A percentile compares a stretch with the other conserved stretches of the same genome.
These are phyloP conservation scores for Andrena minutula DNA, from an alignment of 2,888 invertebrate genomes.

Conservation along the genomic window DNA sequence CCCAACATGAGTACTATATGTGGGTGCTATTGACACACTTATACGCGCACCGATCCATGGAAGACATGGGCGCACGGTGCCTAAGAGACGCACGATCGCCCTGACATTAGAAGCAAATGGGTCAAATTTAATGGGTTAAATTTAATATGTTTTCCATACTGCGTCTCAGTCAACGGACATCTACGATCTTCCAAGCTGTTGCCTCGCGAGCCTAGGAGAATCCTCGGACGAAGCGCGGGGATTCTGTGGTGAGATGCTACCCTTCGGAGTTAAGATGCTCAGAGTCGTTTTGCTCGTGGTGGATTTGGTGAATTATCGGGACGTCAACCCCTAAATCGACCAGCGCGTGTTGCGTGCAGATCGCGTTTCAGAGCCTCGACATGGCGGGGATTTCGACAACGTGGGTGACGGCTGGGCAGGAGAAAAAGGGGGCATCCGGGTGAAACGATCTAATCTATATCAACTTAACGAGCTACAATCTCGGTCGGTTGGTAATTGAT, in stretches of 20 bases:
- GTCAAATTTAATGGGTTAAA: background rate
- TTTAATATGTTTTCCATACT: too few relatives aligned
- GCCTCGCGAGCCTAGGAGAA: too few relatives aligned
- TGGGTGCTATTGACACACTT: constrained; percentile 74
- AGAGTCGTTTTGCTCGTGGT: too few relatives aligned
- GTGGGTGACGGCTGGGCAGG: constrained; percentile 18
- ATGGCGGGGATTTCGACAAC: constrained; percentile 25
- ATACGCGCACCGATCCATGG: constrained; percentile 55
- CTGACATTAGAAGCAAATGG: constrained; percentile 15
- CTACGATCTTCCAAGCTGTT: too few relatives aligned
- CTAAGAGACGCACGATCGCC: background rate
- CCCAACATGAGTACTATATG: constrained; percentile 57
- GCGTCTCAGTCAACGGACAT: too few relatives aligned
- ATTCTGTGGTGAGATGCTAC: too few relatives aligned
- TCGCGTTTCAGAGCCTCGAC: constrained; percentile 21
- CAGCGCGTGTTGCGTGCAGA: constrained; percentile 16
- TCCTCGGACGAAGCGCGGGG: too few relatives aligned
- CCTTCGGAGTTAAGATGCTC: too few relatives aligned
- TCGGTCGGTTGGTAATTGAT: constrained; percentile 74
- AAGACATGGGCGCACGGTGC: constrained; percentile 6
- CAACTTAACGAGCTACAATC: constrained; percentile 76
- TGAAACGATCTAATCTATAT: constrained; percentile 76
- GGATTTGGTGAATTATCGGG: background rate
- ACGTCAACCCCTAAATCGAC: background rate
- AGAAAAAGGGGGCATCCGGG: constrained; percentile 30